Percentiles rank a stretch among this genome's conserved stretches.
Evolutionary conservation across 2,888 invertebrate genomes (phyloP).

Genomic region (Mylabris sibirica): DNA sequence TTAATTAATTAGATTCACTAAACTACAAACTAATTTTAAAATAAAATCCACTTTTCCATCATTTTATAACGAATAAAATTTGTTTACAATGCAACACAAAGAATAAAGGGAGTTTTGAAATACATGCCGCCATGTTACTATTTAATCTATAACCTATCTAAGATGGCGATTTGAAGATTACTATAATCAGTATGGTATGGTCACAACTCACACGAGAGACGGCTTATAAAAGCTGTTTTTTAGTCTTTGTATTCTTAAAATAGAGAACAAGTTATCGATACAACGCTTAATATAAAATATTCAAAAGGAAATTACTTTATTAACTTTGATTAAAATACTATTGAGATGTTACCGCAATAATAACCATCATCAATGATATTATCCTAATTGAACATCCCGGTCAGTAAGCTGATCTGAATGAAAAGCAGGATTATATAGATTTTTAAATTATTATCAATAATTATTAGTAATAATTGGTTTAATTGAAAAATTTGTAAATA

Average conservation of each 20-base stretch:
- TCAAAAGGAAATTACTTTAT: conserved; percentile 35
- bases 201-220: conserved; percentile 44
- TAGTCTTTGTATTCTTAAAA: conserved; percentile 19
- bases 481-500: too few species aligned
- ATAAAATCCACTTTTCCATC: not conserved
- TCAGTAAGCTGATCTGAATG: too few species aligned
- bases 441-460: too few species aligned
- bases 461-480: too few species aligned
- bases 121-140: conserved; percentile 42
- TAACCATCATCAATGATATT: conserved; percentile 32
- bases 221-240: conserved; percentile 27
- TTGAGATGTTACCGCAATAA: conserved; percentile 25
- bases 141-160: conserved; percentile 41
- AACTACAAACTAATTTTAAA: too few species aligned
- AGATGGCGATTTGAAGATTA: conserved; percentile 50
- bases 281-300: conserved; percentile 33
- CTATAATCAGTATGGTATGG: conserved; percentile 47
- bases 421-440: too few species aligned
- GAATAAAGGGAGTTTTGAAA: not conserved
- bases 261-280: conserved; percentile 35
- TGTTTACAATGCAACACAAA: not conserved
- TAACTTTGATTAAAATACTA: conserved; percentile 30
- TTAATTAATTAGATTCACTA: too few species aligned
- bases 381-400: conserved; percentile 18
- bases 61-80: not conserved